Evolutionary conservation across 2,888 invertebrate genomes (phyloP), one percentile per base, ranked within the genome.

Genomic region (Oligia latruncula): DNA sequence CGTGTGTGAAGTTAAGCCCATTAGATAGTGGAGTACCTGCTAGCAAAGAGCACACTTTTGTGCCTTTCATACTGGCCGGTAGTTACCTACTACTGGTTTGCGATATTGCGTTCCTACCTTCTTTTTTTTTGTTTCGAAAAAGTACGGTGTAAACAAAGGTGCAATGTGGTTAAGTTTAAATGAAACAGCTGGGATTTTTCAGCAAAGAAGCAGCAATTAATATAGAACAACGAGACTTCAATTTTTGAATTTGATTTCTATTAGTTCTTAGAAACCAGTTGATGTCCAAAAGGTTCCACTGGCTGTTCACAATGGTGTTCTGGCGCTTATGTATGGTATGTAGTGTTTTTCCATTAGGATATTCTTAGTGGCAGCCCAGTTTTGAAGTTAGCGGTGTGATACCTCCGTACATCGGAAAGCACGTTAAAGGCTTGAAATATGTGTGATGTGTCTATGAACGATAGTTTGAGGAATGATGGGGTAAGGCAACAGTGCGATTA

Each of bases 1-100:
- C 43, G 67, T 81, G 87, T 81, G 82, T 76, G 75, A 77, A 89
- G 87, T 89, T 88, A 87, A 90, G 77, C 66, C 78, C 82, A 89
- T 89, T 89, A 89, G 78, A 80, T 80, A 85, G 70, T 81, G 15
- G 78, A 89, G 83, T 82, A 88, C 85, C 84, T 86, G 72, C 43
- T 58, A 71, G 67, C 70, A 65, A 81, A 89, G 85, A 87, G 85
- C 64, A 43, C 79, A 77, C 82, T 88, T 83, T 89, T 82, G 78
- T 80, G 74, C 74, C 78, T 87, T 80, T 85, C 77, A 85, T 71
- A 80, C 17, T 46, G 15, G 20, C 11, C 20, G 55, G 5, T 23
- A 20, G 43, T 46, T 85, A 87, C n/a, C n/a, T n/a, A n/a, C 88
- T 83, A 85, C 40, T 35, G 71, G 83, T 80, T 80, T 73, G 66